phyloP scores from a whole-genome alignment of 2,797 vertebrate genomes.

The Otolemur crassicaudatus region DNA sequence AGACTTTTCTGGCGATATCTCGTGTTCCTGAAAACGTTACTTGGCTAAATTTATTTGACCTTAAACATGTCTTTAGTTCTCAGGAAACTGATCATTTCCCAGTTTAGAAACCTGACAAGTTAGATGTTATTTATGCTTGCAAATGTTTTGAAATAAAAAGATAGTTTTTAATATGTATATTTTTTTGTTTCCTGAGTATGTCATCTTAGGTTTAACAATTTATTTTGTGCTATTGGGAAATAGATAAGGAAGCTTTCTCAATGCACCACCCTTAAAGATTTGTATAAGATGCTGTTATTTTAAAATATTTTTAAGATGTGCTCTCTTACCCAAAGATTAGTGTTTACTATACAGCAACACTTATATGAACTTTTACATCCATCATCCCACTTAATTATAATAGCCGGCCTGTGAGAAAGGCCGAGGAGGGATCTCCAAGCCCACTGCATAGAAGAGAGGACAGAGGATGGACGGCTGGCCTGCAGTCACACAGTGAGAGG shows the following conservation, averaged over 20 bases:
- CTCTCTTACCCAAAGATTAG: neutral
- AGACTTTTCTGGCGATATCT: conserved; percentile 53
- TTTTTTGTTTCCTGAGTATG: conserved; percentile 47
- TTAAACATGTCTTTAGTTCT: conserved; percentile 66
- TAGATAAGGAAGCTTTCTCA: conserved; percentile 43
- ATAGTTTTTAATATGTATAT: neutral
- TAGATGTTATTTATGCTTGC: conserved; percentile 62
- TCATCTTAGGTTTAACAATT: conserved; percentile 42
- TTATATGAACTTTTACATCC: neutral
- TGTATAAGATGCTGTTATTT: neutral
- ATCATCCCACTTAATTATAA: neutral
- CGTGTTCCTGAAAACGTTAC: conserved; percentile 49
- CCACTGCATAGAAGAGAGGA: neutral
- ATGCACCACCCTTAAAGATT: neutral
- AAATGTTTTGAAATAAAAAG: conserved; percentile 11
- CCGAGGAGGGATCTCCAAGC: neutral
- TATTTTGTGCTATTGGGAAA: conserved; percentile 29
- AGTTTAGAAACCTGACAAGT: conserved; percentile 60
- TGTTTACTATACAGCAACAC: neutral
- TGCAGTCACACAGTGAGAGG: neutral
- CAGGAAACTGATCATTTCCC: conserved; percentile 61
- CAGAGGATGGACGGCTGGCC: neutral
- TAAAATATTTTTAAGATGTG: conserved; percentile 4
- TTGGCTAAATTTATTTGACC: conserved; percentile 60
- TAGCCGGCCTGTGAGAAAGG: neutral